phyloP scores from a whole-genome alignment of 2,113 vertebrate species.

The Phrynosoma blainvillii region DNA sequence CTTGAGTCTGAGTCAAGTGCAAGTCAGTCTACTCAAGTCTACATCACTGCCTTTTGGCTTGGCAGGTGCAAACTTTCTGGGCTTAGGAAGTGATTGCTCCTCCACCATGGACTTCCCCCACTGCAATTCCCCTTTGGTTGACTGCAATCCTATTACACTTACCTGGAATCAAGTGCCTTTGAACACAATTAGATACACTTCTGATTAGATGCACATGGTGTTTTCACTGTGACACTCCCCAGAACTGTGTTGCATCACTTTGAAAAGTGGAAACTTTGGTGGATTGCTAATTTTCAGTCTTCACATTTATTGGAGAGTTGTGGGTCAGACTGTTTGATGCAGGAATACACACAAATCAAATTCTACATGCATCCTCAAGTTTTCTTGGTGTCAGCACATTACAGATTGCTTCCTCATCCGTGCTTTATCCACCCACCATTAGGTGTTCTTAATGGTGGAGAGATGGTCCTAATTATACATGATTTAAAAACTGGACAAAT shows the following conservation, averaged over 20 bases:
- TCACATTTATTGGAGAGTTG: neutral
- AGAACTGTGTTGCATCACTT: neutral
- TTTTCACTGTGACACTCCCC: neutral
- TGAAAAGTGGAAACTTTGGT: neutral
- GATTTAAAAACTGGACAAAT: too few relatives aligned
- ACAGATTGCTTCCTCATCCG: too few relatives aligned
- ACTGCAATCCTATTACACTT: neutral
- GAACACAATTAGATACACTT: neutral
- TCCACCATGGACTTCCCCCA: neutral
- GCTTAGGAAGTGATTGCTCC: too few relatives aligned
- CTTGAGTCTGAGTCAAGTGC: too few relatives aligned
- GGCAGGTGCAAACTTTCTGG: too few relatives aligned
- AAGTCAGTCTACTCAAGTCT: too few relatives aligned
- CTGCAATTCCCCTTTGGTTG: neutral
- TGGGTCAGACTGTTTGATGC: neutral
- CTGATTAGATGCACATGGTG: neutral
- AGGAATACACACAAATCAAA: neutral
- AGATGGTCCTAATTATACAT: too few relatives aligned
- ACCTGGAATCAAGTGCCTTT: neutral
- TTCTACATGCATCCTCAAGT: neutral
- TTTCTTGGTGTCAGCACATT: neutral
- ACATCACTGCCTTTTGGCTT: too few relatives aligned
- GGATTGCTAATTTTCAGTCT: neutral
- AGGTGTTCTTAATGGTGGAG: too few relatives aligned
- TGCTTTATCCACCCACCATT: too few relatives aligned